Evolutionary conservation across 2,797 vertebrate genomes (phyloP).

Genomic region (Cynodonichthys magdalenae): DNA sequence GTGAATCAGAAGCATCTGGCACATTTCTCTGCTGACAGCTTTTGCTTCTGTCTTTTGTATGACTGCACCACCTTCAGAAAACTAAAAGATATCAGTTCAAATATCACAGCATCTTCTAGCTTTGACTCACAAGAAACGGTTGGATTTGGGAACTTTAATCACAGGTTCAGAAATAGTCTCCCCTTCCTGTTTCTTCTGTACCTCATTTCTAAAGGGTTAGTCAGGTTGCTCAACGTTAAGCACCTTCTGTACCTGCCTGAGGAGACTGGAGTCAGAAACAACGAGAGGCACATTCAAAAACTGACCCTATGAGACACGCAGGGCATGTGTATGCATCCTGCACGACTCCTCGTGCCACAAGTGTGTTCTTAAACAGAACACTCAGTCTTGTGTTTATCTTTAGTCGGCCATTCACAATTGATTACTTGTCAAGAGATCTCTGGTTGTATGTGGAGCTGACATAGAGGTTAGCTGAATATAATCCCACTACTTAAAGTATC

Average conservation of each 20-base stretch:
- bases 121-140: constrained; percentile 67
- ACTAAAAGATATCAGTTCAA: constrained; percentile 49
- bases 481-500: constrained; percentile 75
- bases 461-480: constrained; percentile 50
- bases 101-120: constrained; percentile 62
- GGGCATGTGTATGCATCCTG: constrained; percentile 4
- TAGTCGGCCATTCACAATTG: constrained; percentile 66
- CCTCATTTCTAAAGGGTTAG: constrained; percentile 51
- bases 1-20: constrained; percentile 49
- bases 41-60: constrained; percentile 60
- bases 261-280: constrained; percentile 20
- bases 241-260: constrained; percentile 40
- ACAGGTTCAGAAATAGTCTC: constrained; percentile 50
- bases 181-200: constrained; percentile 14
- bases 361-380: constrained; percentile 34
- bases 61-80: constrained; percentile 50
- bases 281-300: constrained; percentile 24
- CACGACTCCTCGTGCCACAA: constrained; percentile 16
- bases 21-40: constrained; percentile 55
- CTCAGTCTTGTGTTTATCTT: constrained; percentile 60
- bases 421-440: constrained; percentile 72
- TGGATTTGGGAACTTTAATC: constrained; percentile 71
- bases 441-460: constrained; percentile 45
- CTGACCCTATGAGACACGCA: constrained; percentile 19
- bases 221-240: constrained; percentile 49